phyloP scores from a whole-genome alignment of 2,797 vertebrate genomes.

The Phoeniculus purpureus region DNA sequence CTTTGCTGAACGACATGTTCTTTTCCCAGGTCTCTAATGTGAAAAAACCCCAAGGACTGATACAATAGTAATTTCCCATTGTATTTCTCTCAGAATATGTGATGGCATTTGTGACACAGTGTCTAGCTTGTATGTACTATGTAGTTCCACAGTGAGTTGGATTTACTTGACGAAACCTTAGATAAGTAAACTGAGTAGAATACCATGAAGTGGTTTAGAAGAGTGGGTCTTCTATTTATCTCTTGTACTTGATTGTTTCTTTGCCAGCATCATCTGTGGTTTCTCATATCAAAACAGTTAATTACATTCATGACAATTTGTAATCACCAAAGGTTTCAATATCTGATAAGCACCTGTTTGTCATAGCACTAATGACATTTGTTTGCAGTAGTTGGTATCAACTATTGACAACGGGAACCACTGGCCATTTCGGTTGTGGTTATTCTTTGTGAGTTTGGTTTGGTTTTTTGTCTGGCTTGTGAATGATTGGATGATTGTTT shows the following conservation, averaged over 20 bases:
- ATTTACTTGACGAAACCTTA: background rate
- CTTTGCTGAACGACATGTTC: no score
- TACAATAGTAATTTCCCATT: no score
- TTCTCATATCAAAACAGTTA: background rate
- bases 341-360: background rate
- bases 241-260: background rate
- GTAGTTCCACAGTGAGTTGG: background rate
- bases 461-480: background rate
- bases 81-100: no score
- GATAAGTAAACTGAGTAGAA: background rate
- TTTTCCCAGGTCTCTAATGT: no score
- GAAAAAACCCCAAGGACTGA: no score
- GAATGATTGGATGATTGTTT: background rate
- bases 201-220: rapidly evolving
- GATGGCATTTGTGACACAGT: no score
- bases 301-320: background rate
- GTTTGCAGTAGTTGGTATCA: background rate
- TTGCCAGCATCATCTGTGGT: background rate
- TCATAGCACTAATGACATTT: no score
- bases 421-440: background rate
- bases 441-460: background rate
- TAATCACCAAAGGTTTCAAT: background rate
- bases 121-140: background rate
- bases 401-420: background rate
- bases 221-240: background rate